Base-by-base conservation (phyloP, 2,113 vertebrate species). In the Seriola aureovittata region DNA sequence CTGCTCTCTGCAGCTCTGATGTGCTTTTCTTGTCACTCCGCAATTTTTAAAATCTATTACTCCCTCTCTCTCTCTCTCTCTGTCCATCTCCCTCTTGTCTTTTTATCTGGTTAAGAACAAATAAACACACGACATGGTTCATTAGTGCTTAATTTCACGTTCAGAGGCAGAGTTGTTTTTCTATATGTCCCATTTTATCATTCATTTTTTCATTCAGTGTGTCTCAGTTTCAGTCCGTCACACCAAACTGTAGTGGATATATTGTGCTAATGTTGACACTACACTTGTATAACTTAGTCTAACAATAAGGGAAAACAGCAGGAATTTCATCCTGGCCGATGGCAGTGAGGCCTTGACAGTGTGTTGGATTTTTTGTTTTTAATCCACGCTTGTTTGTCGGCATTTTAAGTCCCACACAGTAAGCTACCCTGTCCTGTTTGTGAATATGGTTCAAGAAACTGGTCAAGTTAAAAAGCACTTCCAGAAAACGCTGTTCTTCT, bases 1-100 rank as follows among this genome's bases (percentile, higher is more conserved):
- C 83, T 84, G 75, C 90, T 89, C 88, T 90, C 84, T 81, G 75
- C 63, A 78, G 94, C 95, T 94, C 74, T 79, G 91, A 84, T 93
- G 89, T 90, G 85, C 86, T 93, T 93, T 93, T 92, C 81, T 91
- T 82, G 81, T 89, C 78, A 80, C 85, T 82, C 16, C 50, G 60
- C 54, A 68, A 29, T 82, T 86, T 70, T 78, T 13, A 19, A 7
- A 23, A 29, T 34, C 5, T 16, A 17, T 87, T 62, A 74, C 44
- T 74, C 48, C 14, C 44, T 46, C 3, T 29, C 14, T 36, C 36
- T 77, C 44, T 74, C 48, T 46, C 44, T 46, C 3, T 29, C 14
- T 36, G 29, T 63, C 6, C 34, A 36, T 36, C 34, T 6, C 38
- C 38, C 38, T 8, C 12, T 16, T 59, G 29, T 72, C 17, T 75